Evolutionary conservation across 1,140 invertebrate genomes (phyloP).

Genomic region (Brachystomella parvula): DNA sequence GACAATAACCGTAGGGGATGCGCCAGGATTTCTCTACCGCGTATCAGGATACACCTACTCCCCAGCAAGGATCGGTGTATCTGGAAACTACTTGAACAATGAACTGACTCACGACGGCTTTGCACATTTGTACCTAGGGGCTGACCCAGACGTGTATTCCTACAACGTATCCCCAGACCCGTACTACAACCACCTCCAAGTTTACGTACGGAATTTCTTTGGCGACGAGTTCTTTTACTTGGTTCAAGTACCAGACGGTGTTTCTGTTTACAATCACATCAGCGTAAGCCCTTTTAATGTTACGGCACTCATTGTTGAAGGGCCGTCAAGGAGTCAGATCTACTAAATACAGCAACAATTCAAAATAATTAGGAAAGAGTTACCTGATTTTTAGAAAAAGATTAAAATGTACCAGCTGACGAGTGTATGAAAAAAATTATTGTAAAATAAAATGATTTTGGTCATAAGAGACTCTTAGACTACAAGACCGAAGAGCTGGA

Average conservation of each 20-base stretch:
- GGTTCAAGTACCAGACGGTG: slow-evolving; percentile 20
- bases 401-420: too few relatives aligned
- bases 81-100: slow-evolving; percentile 29
- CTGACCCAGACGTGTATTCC: slow-evolving; percentile 12
- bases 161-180: slow-evolving; percentile 5
- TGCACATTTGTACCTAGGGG: slow-evolving; percentile 15
- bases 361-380: too few relatives aligned
- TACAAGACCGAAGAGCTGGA: too few relatives aligned
- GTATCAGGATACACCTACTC: slow-evolving; percentile 21
- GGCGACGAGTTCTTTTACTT: slow-evolving; percentile 22
- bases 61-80: slow-evolving; percentile 16
- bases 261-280: slow-evolving; percentile 16
- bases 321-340: slow-evolving; percentile 17
- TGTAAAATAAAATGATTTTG: too few relatives aligned
- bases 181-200: slow-evolving; percentile 12
- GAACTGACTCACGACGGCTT: slow-evolving; percentile 18
- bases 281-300: slow-evolving; percentile 18
- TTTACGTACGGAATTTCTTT: slow-evolving; percentile 18
- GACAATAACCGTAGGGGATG: slow-evolving; percentile 27
- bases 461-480: too few relatives aligned
- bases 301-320: slow-evolving; percentile 16
- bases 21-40: slow-evolving; percentile 21
- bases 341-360: too few relatives aligned
- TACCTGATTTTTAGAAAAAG: too few relatives aligned
- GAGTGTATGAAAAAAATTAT: too few relatives aligned